Evolutionary conservation across 2,113 vertebrate species (phyloP), one percentile per base, ranked within the genome.

Genomic region (Ptyas mucosa): DNA sequence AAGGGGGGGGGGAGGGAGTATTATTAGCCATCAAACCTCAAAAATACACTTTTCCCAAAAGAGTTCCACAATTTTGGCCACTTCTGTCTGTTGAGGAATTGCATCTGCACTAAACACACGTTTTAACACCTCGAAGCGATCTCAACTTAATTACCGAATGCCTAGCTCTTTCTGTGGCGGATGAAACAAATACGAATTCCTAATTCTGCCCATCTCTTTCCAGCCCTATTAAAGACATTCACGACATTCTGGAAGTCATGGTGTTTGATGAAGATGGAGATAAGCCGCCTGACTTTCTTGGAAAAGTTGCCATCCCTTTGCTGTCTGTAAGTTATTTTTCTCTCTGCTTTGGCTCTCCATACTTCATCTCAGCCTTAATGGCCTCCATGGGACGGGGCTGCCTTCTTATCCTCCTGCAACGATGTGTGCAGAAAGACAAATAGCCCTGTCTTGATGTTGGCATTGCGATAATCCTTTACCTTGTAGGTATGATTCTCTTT

Each of bases 231-330:
- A 99, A 99, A 97, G 99, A 99, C 95, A 98, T 99, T 94, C 98
- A 99, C 7, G 98, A 99, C 58, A 98, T 99, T 89, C 90, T 99
- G 23, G 98, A 99, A 96, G 97, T 99, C 95, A 99, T 98, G 39
- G 98, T 99, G 51, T 98, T 98, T 93, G 98, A 99, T 95, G 99
- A 99, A 97, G 99, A 99, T 95, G 98, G 98, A 96, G 99, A 99
- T 95, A 99, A 98, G 96, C 96, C 98, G 1, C 98, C 98, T 9
- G 98, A 98, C 94, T 98, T 99, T 96, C 98, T 99, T 95, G 99
- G 99, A 54, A 99, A 99, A 98, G 98, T 99, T 92, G 98, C 98
- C 54, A 98, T 99, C 95, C 99, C 99, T 55, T 97, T 99, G 96
- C 97, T 99, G 20, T 98, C 97, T 9, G 99, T 99, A 98, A 99